Evolutionary conservation across 2,797 vertebrate species (phyloP).

Genomic region (Geotria australis): DNA sequence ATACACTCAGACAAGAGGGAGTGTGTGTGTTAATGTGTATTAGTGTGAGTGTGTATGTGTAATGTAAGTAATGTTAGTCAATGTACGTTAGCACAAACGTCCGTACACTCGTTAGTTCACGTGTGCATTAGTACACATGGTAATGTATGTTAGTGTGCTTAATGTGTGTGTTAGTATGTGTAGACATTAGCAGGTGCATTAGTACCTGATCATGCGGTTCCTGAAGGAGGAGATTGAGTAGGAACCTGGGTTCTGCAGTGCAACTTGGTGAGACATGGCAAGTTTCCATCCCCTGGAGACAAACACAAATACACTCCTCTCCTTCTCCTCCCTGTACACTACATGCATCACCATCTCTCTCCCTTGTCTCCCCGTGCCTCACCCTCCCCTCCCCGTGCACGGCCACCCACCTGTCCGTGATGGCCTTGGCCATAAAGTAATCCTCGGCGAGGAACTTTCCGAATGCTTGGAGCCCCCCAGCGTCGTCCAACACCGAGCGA

Average conservation of each 20-base stretch:
- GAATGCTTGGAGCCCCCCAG: slow-evolving; percentile 65
- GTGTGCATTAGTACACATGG: too few relatives aligned
- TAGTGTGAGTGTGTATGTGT: too few relatives aligned
- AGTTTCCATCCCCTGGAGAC: slow-evolving; percentile 67
- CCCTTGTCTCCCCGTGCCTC: too few relatives aligned
- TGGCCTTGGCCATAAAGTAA: slow-evolving; percentile 97
- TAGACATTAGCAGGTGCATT: slow-evolving; percentile 1
- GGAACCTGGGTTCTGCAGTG: slow-evolving; percentile 82
- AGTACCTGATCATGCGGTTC: slow-evolving; percentile 47
- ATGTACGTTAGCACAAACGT: too few relatives aligned
- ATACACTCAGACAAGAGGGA: too few relatives aligned
- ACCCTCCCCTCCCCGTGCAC: too few relatives aligned
- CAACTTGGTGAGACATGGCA: slow-evolving; percentile 89
- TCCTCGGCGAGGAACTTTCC: slow-evolving; percentile 94
- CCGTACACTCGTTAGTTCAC: too few relatives aligned
- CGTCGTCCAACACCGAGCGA: slow-evolving; percentile 75
- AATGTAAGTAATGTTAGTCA: too few relatives aligned
- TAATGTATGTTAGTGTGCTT: too few relatives aligned
- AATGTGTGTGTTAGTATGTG: neutral
- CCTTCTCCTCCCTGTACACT: neutral
- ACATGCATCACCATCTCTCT: neutral
- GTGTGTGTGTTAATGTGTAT: too few relatives aligned
- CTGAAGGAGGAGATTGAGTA: slow-evolving; percentile 91
- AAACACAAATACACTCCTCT: slow-evolving; percentile 1
- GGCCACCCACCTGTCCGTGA: slow-evolving; percentile 50